Evolutionary conservation across 2,797 vertebrate species (phyloP).

Genomic region (Labroides dimidiatus): DNA sequence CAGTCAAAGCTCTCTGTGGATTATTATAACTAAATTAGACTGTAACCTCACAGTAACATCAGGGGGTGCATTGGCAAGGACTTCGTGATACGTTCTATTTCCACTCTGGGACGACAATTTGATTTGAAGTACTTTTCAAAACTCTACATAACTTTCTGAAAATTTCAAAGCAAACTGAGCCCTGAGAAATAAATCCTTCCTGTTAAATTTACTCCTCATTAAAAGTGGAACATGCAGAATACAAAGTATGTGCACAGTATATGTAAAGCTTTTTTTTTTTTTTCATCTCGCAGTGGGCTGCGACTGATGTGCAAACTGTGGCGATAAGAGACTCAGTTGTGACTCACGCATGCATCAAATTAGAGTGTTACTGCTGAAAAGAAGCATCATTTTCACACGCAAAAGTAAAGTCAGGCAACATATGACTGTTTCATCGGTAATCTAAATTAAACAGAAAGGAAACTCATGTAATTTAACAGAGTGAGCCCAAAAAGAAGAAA

Average conservation of each 20-base stretch:
- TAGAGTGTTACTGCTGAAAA: conserved; percentile 5
- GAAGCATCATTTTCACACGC: neutral
- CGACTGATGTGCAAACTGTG: neutral
- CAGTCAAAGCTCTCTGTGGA: too few relatives aligned
- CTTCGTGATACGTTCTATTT: too few relatives aligned
- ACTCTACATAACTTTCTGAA: too few relatives aligned
- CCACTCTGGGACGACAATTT: too few relatives aligned
- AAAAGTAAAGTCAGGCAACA: neutral
- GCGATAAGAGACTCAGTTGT: conserved; percentile 2
- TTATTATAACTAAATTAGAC: too few relatives aligned
- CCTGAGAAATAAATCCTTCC: too few relatives aligned
- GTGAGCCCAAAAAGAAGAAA: neutral
- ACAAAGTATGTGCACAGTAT: neutral
- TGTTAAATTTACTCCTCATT: neutral
- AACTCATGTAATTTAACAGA: neutral
- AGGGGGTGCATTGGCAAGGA: too few relatives aligned
- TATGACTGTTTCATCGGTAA: neutral
- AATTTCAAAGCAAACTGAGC: too few relatives aligned
- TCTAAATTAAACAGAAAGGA: neutral
- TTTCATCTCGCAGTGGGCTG: neutral
- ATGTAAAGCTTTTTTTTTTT: neutral
- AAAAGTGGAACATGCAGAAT: neutral
- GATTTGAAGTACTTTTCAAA: too few relatives aligned
- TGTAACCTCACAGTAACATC: too few relatives aligned
- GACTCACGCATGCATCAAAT: neutral